Evolutionary conservation across 1,140 invertebrate species (phyloP), one percentile per base, ranked within the genome.

Genomic region (Brachystomella parvula): DNA sequence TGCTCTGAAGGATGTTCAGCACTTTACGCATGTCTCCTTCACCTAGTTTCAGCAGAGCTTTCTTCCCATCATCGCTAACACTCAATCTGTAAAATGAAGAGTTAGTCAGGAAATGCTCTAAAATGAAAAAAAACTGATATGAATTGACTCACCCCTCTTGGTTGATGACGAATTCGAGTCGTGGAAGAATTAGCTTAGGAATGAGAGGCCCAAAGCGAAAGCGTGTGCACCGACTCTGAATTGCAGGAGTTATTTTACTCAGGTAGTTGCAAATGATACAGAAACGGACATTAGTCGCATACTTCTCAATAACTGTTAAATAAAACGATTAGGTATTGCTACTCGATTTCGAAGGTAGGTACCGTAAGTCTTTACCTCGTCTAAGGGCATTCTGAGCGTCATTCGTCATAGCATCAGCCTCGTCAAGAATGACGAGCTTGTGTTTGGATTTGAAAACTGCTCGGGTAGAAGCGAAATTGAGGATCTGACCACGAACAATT

Each of bases 341-440:
- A 44, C 12, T 15, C n/a, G n/a, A n/a, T n/a, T 44, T 44, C n/a
- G n/a, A 61, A 61, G 3, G 30, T 61, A 9, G 2, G 3, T 33
- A 33, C 21, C n/a, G 12, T 61, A 65, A 63, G 19, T 15, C 29
- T 30, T 84, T 82, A 94, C 92, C 94, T 86, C 96, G 87, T 73
- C 96, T 83, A 1, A 99, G 81, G 32, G 96, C 96, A 86, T 98
- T 98, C 79, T 99, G 97, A 2, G 97, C 97, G 86, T 99, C 96
- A 77, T 94, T 92, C 2, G 97, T 99, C 97, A 99, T 99, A 1
- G 96, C 94, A 85, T 99, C 97, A 12, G 96, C 96, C 84, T 99
- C 97, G 85, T 99, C 97, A 15, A 99, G 79, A 72, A 99, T 98
- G 49, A 99, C 92, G 17, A 99, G 81, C 79, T 99, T 99, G 71